These are phyloP conservation scores for Bryconaethiops microstoma DNA, from an alignment of 2,797 vertebrate species.

Conservation along the genomic window DNA sequence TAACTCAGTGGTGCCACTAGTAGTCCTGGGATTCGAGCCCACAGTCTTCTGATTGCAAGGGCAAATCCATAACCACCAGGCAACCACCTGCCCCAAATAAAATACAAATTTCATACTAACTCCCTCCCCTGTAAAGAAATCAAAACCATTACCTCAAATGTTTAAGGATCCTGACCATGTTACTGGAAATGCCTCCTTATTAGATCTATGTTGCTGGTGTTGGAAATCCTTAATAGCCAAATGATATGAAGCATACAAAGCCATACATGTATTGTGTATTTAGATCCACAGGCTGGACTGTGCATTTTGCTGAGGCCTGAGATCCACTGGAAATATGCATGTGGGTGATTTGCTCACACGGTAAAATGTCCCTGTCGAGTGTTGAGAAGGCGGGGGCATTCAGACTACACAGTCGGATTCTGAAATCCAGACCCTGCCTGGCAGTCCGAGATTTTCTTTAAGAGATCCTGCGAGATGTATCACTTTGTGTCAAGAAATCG, in stretches of 20 bases:
- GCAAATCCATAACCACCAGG: no score
- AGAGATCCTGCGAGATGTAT: neutral
- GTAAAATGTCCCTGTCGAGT: constrained; percentile 3
- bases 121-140: no score
- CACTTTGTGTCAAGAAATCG: neutral
- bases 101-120: no score
- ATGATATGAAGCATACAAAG: neutral
- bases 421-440: constrained; percentile 21
- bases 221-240: neutral
- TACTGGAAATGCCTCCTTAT: neutral
- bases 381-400: neutral
- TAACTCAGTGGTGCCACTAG: no score
- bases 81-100: no score
- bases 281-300: neutral
- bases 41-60: no score
- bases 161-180: neutral
- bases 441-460: neutral
- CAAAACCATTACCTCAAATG: no score
- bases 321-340: neutral
- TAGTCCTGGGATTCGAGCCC: no score
- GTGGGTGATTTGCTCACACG: neutral
- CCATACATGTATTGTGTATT: neutral
- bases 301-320: neutral
- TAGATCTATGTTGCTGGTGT: neutral
- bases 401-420: neutral